Evolutionary conservation across 2,113 vertebrate genomes (phyloP).

Genomic region (Ia io): DNA sequence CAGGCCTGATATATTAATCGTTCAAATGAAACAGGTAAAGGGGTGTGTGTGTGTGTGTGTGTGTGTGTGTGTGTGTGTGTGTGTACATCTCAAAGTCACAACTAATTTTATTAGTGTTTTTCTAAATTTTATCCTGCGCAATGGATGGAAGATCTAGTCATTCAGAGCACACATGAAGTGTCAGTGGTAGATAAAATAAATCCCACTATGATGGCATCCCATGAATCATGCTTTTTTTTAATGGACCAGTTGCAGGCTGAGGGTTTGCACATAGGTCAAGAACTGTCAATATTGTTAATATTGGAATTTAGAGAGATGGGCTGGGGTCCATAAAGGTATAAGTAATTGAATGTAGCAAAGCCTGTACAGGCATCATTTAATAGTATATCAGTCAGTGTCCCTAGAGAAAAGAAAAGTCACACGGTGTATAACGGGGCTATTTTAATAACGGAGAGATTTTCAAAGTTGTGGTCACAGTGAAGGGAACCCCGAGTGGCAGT

Average conservation of each 20-base stretch:
- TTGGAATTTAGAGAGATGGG: background rate
- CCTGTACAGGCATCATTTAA: background rate
- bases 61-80: background rate
- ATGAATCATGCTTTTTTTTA: background rate
- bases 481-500: background rate
- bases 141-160: background rate
- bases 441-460: background rate
- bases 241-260: background rate
- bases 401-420: background rate
- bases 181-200: background rate
- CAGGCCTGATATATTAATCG: background rate
- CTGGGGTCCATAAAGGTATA: background rate
- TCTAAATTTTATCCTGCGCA: background rate
- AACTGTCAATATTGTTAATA: background rate
- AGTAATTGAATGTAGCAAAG: background rate
- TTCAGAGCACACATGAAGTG: background rate
- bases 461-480: background rate
- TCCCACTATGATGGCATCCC: background rate
- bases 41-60: background rate
- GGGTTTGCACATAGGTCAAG: background rate
- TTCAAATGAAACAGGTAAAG: background rate
- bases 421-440: background rate
- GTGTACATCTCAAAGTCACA: background rate
- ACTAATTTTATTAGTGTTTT: background rate
- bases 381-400: background rate